phyloP scores from a whole-genome alignment of 92 coral and sea anemone species.

The Zoanthus sociatus region DNA sequence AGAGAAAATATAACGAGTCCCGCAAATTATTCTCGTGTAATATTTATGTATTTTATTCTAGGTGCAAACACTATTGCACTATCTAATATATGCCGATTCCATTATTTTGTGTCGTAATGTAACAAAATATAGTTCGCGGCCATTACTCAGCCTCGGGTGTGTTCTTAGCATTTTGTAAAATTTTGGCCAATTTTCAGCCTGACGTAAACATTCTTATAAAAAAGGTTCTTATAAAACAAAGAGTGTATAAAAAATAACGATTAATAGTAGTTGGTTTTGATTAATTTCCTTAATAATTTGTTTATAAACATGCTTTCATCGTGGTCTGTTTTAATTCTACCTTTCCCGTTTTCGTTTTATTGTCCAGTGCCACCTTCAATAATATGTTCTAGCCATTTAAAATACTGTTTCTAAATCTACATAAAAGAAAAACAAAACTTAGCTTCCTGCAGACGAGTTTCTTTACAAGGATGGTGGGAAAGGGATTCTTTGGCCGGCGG shows the following conservation, averaged over 20 bases:
- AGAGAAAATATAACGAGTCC: no score
- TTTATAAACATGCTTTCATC: background rate
- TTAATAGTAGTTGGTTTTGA: background rate
- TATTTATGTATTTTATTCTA: no score
- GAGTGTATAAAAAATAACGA: background rate
- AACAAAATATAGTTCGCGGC: no score
- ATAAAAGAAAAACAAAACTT: background rate
- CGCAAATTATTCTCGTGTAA: no score
- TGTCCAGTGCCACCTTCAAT: background rate
- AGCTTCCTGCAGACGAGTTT: background rate
- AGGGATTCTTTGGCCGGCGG: constrained; percentile 1
- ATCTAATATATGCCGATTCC: no score
- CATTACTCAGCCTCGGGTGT: no score
- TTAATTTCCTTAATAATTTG: background rate
- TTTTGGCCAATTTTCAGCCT: no score
- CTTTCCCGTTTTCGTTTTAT: background rate
- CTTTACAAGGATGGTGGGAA: background rate
- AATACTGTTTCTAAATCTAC: background rate
- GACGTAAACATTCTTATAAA: no score
- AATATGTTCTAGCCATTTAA: background rate
- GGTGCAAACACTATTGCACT: no score
- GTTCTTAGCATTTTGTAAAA: no score
- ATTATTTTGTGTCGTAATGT: no score
- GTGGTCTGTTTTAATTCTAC: background rate
- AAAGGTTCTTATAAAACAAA: background rate